Base-by-base conservation (phyloP, 2,888 invertebrate genomes). In the Heliconius ismenius region DNA sequence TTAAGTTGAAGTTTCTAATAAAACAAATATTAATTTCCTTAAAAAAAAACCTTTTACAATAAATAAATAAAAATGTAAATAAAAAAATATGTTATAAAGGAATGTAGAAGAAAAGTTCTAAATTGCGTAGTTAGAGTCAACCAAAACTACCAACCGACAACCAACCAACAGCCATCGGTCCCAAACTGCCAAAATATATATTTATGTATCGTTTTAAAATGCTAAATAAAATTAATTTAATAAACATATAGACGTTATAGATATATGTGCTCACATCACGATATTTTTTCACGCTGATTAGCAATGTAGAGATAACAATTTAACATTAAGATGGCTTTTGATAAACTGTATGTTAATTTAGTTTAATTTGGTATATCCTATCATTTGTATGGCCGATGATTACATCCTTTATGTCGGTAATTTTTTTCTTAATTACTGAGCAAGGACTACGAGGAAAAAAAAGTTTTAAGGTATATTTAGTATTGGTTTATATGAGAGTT, bases 251-350 rank as follows among this genome's bases (percentile, higher is more conserved):
- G 43, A 75, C 21, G 18, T 18, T 49, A 49, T 49, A 18, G 4
- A 58, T 24, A 32, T 70, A 70, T 58, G 54, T 58, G 70, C 32
- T 70, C 70, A 70, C 75, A 69, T 58, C 70, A 32, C 15, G 32
- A 70, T 70, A 58, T 32, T 70, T 70, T 70, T 70, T 70, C 72
- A 74, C 73, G 79, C 73, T 79, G 79, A 80, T 79, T 70, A 70
- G 70, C 54, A 77, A 62, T 72, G 73, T 68, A 67, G 43, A 76
- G 77, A 77, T 80, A 78, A 49, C 24, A 63, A 76, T 80, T 78
- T 79, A 49, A 74, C 74, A 70, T 75, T 49, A 58, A 73, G 26
- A 67, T 75, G 60, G 72, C 26, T 75, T 43, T 67, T 39, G 58
- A 68, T 70, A 70, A 70, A 70, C 70, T 58, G 70, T 70, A 70